Base-by-base conservation (phyloP, 2,113 vertebrate genomes). In the Rhineura floridana region DNA sequence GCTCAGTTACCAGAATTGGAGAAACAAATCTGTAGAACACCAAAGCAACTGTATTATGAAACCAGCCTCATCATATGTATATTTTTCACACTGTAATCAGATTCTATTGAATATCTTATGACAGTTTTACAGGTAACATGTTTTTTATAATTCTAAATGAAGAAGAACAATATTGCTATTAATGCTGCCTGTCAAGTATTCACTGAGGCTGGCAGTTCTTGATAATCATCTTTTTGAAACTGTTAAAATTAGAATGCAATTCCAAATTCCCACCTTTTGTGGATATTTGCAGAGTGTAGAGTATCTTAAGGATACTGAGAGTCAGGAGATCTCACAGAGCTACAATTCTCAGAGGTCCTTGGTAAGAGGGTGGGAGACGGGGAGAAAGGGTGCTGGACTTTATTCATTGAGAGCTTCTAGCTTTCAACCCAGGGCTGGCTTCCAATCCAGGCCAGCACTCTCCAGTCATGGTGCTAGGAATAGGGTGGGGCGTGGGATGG, bases 101-200 rank as follows among this genome's bases (percentile, higher is more conserved):
- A 30, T 76, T 83, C 44, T 67, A 67, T 69, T 52, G 59, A 65
- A 65, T 39, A 33, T 23, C 59, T 55, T 48, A 77, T 65, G 48
- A 67, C 10, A 67, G 44, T 33, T 78, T 86, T 65, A 30, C 33
- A 78, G 36, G 33, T 65, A 77, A 83, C 19, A 48, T 6, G 12
- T 67, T 67, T 72, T 36, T 42, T 62, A 75, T 82, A 63, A 82
- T 82, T 83, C 77, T 65, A 83, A 39, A 67, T 48, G 70, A 83
- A 77, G 44, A 62, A 76, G 62, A 73, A 83, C n/a, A 63, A 76
- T 87, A 82, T 81, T 73, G 88, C 86, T 33, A 87, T 79, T 67
- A 19, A 6, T 83, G 15, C 4, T 85, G 6, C 0, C 23, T 44
- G 59, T 2, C 52, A 85, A 39, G 6, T 48, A 72, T 83, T 87